Evolutionary conservation across 1,140 invertebrate species (phyloP).

Genomic region (Nasonia longicornis): DNA sequence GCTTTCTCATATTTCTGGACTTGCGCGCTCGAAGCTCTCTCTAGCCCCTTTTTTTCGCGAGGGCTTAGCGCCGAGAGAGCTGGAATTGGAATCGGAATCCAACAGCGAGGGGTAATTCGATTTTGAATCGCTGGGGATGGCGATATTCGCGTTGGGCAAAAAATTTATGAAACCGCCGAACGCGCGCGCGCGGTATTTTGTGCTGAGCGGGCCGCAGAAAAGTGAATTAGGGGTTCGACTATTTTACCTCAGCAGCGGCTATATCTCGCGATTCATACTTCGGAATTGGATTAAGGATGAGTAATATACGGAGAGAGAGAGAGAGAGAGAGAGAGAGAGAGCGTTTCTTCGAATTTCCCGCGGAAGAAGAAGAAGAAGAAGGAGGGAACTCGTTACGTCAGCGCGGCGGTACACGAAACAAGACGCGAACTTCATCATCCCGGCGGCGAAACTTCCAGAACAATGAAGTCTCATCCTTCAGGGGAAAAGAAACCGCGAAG

Average conservation of each 20-base stretch:
- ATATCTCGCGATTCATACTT: too few species aligned
- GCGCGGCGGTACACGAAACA: too few species aligned
- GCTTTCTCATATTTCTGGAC: constrained; percentile 13
- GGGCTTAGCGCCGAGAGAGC: neutral
- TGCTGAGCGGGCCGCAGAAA: too few species aligned
- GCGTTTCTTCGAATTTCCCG: too few species aligned
- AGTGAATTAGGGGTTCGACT: too few species aligned
- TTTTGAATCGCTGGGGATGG: constrained; percentile 26
- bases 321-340: too few species aligned
- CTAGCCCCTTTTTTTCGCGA: neutral
- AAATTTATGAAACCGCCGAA: neutral
- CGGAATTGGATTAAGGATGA: too few species aligned
- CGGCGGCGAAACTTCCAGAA: neutral
- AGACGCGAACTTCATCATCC: neutral
- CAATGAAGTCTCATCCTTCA: constrained; percentile 1
- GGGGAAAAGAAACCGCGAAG: constrained; percentile 20
- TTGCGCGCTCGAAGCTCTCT: neutral
- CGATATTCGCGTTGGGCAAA: neutral
- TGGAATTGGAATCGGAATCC: neutral
- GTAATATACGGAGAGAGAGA: too few species aligned
- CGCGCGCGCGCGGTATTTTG: too few species aligned
- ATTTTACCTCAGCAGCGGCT: too few species aligned
- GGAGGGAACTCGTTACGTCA: too few species aligned
- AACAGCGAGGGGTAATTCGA: neutral
- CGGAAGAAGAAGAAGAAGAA: too few species aligned